Evolutionary conservation across 2,797 vertebrate genomes (phyloP).

Genomic region (Lutjanus argentimaculatus): DNA sequence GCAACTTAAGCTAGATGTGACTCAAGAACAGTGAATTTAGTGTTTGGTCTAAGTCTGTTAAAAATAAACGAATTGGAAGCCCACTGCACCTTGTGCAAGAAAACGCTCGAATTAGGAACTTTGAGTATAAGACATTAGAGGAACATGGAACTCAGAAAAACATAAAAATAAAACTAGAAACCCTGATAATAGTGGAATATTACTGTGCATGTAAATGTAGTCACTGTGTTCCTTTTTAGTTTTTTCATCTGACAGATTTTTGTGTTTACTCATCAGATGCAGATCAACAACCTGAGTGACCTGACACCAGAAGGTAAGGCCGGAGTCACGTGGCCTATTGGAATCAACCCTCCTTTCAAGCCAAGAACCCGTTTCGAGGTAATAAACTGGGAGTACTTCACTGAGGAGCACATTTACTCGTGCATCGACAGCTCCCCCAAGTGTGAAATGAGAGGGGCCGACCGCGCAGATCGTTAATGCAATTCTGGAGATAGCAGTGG

Average conservation of each 20-base stretch:
- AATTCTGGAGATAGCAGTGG: slow-evolving; percentile 91
- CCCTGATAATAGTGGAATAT: no score
- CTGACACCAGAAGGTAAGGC: slow-evolving; percentile 92
- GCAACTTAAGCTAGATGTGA: no score
- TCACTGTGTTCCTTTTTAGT: background rate
- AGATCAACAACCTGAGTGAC: slow-evolving; percentile 95
- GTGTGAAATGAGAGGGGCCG: slow-evolving; percentile 92
- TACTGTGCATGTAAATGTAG: no score
- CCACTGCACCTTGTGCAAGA: no score
- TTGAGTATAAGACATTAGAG: no score
- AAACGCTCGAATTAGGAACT: no score
- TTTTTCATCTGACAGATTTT: slow-evolving; percentile 1
- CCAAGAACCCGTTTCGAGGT: slow-evolving; percentile 96
- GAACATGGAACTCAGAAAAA: no score
- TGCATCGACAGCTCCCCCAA: slow-evolving; percentile 93
- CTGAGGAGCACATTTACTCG: slow-evolving; percentile 95
- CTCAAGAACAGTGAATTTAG: no score
- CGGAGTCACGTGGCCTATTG: slow-evolving; percentile 93
- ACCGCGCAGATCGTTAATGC: slow-evolving; percentile 90
- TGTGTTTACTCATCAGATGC: slow-evolving; percentile 84
- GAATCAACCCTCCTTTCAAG: slow-evolving; percentile 92
- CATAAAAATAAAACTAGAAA: no score
- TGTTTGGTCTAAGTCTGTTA: no score
- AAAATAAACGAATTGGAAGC: no score
- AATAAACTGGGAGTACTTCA: slow-evolving; percentile 98